phyloP scores from a whole-genome alignment of 2,797 vertebrate genomes.

The Cichlasoma orientale region DNA sequence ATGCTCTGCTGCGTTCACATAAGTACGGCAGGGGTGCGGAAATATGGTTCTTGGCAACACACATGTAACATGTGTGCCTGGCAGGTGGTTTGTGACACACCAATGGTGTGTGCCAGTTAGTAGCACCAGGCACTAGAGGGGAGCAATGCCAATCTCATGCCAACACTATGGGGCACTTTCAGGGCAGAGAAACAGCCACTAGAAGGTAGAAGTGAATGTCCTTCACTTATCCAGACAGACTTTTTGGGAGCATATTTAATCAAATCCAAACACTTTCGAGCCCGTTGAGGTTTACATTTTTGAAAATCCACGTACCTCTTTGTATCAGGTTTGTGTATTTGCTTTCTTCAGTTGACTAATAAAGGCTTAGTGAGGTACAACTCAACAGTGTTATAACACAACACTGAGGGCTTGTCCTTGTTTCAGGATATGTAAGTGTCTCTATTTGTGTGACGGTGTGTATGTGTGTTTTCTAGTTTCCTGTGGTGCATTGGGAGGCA shows the following conservation, averaged over 20 bases:
- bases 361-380: conserved; percentile 12
- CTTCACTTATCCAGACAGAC: conserved; percentile 37
- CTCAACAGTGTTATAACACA: not conserved
- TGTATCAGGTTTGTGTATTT: not conserved
- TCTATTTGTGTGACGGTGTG: conserved; percentile 9
- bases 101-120: conserved; percentile 70
- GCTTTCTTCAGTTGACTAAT: not conserved
- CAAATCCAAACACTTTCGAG: not conserved
- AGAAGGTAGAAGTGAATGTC: conserved; percentile 41
- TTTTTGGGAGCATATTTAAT: conserved; percentile 15
- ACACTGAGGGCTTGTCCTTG: conserved; percentile 44
- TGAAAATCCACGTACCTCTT: not conserved
- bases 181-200: conserved; percentile 36
- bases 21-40: conserved; percentile 79
- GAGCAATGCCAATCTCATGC: conserved; percentile 70
- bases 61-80: conserved; percentile 78
- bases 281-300: not conserved
- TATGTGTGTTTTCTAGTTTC: conserved; percentile 38
- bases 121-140: conserved; percentile 66
- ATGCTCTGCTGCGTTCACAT: conserved; percentile 68
- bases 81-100: conserved; percentile 71
- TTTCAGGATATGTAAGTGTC: conserved; percentile 14
- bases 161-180: conserved; percentile 59
- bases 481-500: conserved; percentile 54
- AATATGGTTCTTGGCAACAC: conserved; percentile 78